These are phyloP conservation scores for Plecturocebus donacophilus DNA, from an alignment of 2,113 vertebrate species.

Conservation along the genomic window DNA sequence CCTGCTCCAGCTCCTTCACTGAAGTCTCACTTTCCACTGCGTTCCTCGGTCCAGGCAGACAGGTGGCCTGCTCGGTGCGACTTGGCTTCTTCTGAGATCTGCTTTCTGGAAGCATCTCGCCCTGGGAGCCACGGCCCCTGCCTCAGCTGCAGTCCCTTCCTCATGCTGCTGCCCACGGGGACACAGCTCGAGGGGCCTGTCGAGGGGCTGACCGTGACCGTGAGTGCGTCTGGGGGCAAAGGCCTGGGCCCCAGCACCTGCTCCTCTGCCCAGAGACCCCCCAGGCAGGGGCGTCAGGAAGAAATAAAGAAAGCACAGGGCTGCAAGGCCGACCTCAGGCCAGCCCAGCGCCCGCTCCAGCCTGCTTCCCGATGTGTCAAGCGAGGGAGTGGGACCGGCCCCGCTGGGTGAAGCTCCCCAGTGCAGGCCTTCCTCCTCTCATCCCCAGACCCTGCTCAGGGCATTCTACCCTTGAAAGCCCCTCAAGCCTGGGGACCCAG, in stretches of 20 bases:
- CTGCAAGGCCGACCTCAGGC: not conserved
- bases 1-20: not conserved
- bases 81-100: not conserved
- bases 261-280: not conserved
- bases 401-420: not conserved
- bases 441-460: too few relatives aligned
- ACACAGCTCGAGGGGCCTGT: not conserved
- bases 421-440: accelerated
- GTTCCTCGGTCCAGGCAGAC: not conserved
- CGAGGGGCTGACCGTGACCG: not conserved
- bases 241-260: not conserved
- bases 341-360: not conserved
- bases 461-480: not conserved
- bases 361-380: not conserved
- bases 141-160: not conserved
- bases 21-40: not conserved
- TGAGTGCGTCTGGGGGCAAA: not conserved
- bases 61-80: not conserved
- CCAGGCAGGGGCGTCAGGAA: not conserved
- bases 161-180: not conserved
- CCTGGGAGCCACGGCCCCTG: not conserved
- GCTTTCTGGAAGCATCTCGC: not conserved
- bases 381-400: accelerated
- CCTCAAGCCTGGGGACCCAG: not conserved
- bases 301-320: too few relatives aligned